These are phyloP conservation scores for Phengaris arion DNA, from an alignment of 2,888 invertebrate genomes.

Conservation along the genomic window DNA sequence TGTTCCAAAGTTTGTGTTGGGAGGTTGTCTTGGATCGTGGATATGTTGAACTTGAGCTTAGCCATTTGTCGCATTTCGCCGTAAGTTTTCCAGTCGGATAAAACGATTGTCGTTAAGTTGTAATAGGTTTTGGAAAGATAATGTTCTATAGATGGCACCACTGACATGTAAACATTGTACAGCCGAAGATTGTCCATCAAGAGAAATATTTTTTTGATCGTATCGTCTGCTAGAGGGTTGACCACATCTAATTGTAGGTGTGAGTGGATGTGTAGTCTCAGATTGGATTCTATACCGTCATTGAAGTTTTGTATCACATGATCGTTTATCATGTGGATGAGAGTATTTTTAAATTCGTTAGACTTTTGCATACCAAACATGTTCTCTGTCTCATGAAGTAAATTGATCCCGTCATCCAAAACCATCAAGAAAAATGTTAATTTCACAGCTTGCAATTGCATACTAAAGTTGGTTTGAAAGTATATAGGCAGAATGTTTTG, in stretches of 20 bases:
- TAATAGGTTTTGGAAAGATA: conserved; percentile 97
- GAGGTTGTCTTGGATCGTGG: conserved; percentile 93
- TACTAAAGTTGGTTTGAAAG: conserved; percentile 85
- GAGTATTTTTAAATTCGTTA: conserved; percentile 57
- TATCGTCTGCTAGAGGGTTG: conserved; percentile 85
- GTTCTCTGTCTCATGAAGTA: conserved; percentile 61
- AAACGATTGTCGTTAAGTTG: conserved; percentile 96
- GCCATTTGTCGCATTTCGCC: conserved; percentile 98
- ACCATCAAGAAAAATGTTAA: conserved; percentile 74
- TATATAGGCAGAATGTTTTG: conserved; percentile 87
- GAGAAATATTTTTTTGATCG: conserved; percentile 82
- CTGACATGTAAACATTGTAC: conserved; percentile 79
- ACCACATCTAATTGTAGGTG: conserved; percentile 88
- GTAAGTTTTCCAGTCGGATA: conserved; percentile 98
- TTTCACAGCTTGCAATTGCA: conserved; percentile 82
- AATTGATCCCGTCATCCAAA: conserved; percentile 64
- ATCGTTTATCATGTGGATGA: conserved; percentile 71
- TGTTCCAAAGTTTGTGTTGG: conserved; percentile 98
- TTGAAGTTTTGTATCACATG: conserved; percentile 86
- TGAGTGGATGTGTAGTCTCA: conserved; percentile 94
- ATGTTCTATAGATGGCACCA: conserved; percentile 88
- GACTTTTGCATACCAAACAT: conserved; percentile 51
- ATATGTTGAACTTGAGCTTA: conserved; percentile 87
- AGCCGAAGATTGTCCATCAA: conserved; percentile 77
- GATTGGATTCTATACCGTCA: conserved; percentile 93